Base-by-base conservation (phyloP, 2,113 vertebrate genomes). In the Meriones unguiculatus region DNA sequence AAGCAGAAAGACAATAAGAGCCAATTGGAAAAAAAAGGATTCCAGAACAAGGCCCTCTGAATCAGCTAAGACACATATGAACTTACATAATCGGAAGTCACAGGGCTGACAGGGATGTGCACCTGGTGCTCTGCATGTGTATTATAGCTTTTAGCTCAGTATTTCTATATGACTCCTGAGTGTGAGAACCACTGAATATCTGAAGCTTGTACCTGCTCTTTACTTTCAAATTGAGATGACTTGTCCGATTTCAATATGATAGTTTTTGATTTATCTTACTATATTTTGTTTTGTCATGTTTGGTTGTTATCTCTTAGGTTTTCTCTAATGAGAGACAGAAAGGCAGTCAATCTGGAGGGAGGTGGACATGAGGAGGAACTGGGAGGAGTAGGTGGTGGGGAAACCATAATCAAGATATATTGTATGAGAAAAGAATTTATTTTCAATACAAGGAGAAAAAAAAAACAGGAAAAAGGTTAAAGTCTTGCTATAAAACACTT, bases 401-500 rank as follows among this genome's bases (percentile, higher is more conserved):
- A 38, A 46, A 30, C 81, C 64, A 46, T 65, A 64, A 18, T 46
- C 59, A 85, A 38, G 25, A 84, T 41, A 9, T 65, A 64, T 64
- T 84, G 24, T 41, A 64, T 84, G 64, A 64, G 50, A 52, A 54
- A 75, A 76, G 9, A 38, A 82, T 52, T 41, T 84, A 41, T 84
- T 84, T 84, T 62, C 57, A 84, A 41, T 62, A 17, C 64, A 75
- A 64, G n/a, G 35, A 25, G 6, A 2, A 32, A 46, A 32, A 10
- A 5, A 41, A 24, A 67, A 41, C 9, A 73, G 15, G 15, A 32
- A 28, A 82, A 82, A 28, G 64, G 13, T 11, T 50, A 86, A 69
- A 88, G 67, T 65, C 3, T 96, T 65, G 5, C 32, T 87, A 86
- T 82, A 91, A 77, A 97, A 76, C 17, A 57, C 52, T 87, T 95